phyloP scores from a whole-genome alignment of 2,888 invertebrate species.

The Campoletis raptor region DNA sequence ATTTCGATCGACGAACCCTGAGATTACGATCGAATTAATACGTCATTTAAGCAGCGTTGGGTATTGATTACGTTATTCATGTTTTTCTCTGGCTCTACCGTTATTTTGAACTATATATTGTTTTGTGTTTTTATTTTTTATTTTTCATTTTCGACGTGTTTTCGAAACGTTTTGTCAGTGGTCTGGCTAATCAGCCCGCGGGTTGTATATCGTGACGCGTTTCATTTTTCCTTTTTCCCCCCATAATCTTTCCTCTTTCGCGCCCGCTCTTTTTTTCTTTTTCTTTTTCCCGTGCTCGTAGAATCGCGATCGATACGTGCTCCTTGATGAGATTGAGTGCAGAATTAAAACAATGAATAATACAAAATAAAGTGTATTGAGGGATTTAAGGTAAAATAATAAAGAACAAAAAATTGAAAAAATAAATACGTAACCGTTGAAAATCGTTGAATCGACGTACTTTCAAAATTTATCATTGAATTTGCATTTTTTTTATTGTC shows the following conservation, averaged over 20 bases:
- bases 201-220: constrained; percentile 81
- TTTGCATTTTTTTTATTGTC: constrained; percentile 33
- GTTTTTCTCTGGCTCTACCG: constrained; percentile 74
- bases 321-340: constrained; percentile 74
- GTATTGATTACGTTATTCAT: constrained; percentile 77
- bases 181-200: constrained; percentile 71
- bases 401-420: constrained; percentile 60
- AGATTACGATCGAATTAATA: constrained; percentile 75
- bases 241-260: constrained; percentile 41
- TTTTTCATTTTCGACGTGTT: constrained; percentile 50
- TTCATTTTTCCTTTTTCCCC: constrained; percentile 28
- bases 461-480: constrained; percentile 35
- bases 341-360: constrained; percentile 61
- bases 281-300: constrained; percentile 47
- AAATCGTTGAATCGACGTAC: constrained; percentile 34
- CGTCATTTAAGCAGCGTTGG: constrained; percentile 79
- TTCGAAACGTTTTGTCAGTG: constrained; percentile 64
- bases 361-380: constrained; percentile 60
- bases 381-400: constrained; percentile 63
- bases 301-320: constrained; percentile 77
- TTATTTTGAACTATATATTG: constrained; percentile 51
- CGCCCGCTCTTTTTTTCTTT: not conserved
- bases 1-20: constrained; percentile 29
- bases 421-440: constrained; percentile 24
- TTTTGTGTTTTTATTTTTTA: constrained; percentile 6